phyloP scores from a whole-genome alignment of 2,797 vertebrate species.

The Dendrocincla fuliginosa region DNA sequence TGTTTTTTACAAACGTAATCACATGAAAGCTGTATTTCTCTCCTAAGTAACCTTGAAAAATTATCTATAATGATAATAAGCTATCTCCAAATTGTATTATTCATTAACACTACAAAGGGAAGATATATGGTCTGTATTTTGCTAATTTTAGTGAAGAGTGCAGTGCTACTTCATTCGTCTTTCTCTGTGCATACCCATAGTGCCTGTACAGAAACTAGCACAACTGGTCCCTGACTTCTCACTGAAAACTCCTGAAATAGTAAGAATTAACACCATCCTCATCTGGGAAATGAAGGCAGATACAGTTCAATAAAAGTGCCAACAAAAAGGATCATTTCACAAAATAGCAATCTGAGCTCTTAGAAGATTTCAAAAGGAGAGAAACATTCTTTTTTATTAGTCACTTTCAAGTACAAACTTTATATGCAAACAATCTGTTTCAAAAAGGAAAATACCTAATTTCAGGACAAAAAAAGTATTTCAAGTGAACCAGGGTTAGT shows the following conservation, averaged over 20 bases:
- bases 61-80: background rate
- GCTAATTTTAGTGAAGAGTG: background rate
- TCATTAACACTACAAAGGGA: background rate
- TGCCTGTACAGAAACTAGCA: too few species aligned
- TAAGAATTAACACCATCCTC: background rate
- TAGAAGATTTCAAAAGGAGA: background rate
- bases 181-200: background rate
- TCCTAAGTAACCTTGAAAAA: background rate
- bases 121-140: background rate
- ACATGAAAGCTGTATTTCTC: background rate
- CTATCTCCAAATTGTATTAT: background rate
- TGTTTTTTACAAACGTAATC: background rate
- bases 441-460: background rate
- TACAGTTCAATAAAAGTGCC: background rate
- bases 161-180: background rate
- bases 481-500: background rate
- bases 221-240: background rate
- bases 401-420: background rate
- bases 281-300: background rate
- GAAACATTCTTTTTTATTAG: background rate
- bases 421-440: background rate
- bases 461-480: background rate
- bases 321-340: background rate
- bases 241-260: background rate
- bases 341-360: background rate